Evolutionary conservation across 2,888 invertebrate species (phyloP).

Genomic region (Euproctis similis): DNA sequence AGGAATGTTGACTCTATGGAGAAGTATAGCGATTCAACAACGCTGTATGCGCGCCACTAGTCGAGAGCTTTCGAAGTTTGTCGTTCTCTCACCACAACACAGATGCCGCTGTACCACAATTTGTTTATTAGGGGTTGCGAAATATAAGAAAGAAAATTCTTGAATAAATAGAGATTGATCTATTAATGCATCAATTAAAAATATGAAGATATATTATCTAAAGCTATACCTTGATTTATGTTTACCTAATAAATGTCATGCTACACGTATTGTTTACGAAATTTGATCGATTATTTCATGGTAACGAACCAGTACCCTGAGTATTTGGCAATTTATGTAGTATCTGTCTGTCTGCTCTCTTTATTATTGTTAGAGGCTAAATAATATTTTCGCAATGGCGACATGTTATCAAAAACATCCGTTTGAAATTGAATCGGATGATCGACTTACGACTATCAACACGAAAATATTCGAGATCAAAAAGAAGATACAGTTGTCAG

Average conservation of each 20-base stretch:
- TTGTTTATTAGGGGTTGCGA: constrained; percentile 32
- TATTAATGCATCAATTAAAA: no score
- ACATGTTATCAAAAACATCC: constrained; percentile 69
- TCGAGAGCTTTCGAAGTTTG: constrained; percentile 58
- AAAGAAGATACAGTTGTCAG: constrained; percentile 89
- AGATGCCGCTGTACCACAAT: constrained; percentile 51
- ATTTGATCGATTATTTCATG: constrained; percentile 21
- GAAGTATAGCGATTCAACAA: constrained; percentile 69
- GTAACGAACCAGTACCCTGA: constrained; percentile 1
- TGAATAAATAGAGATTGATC: no score
- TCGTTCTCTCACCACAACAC: constrained; percentile 33
- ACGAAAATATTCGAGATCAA: constrained; percentile 89
- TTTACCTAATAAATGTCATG: no score
- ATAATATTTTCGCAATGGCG: constrained; percentile 33
- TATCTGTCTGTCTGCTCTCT: constrained; percentile 15
- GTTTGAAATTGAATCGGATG: constrained; percentile 67
- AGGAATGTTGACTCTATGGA: constrained; percentile 76
- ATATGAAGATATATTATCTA: no score
- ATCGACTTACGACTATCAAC: constrained; percentile 78
- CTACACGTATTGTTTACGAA: constrained; percentile 7
- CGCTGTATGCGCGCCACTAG: constrained; percentile 51
- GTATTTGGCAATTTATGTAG: constrained; percentile 1
- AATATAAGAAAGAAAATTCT: no score
- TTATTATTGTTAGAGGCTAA: no score
- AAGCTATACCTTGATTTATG: no score